A percentile compares a stretch with the other conserved stretches of the same genome.
These are phyloP conservation scores for Taenaris catops DNA, from an alignment of 2,888 invertebrate genomes.

Conservation along the genomic window DNA sequence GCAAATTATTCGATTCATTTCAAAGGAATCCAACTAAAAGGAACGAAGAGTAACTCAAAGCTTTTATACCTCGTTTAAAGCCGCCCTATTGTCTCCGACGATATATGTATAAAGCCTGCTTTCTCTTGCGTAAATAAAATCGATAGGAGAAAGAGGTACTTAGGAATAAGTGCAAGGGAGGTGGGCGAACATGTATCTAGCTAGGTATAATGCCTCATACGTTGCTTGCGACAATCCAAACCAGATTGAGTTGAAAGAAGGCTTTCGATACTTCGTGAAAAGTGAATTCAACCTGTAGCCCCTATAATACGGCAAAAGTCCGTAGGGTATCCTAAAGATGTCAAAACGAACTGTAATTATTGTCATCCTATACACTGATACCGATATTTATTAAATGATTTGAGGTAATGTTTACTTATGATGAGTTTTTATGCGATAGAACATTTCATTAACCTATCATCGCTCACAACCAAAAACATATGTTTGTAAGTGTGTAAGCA, in stretches of 20 bases:
- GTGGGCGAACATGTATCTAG: constrained; percentile 41
- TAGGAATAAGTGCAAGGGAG: constrained; percentile 61
- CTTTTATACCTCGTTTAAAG: constrained; percentile 75
- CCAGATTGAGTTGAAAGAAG: constrained; percentile 78
- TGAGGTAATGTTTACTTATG: too few relatives aligned
- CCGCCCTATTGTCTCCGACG: constrained; percentile 75
- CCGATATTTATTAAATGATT: too few relatives aligned
- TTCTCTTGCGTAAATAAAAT: constrained; percentile 79
- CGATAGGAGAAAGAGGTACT: constrained; percentile 65
- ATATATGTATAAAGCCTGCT: constrained; percentile 77
- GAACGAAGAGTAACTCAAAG: constrained; percentile 76
- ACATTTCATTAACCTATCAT: too few relatives aligned
- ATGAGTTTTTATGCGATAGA: too few relatives aligned
- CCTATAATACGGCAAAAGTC: constrained; percentile 62
- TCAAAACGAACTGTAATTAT: constrained; percentile 21
- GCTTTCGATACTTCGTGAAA: constrained; percentile 62
- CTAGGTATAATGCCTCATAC: constrained; percentile 77
- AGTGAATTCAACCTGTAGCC: constrained; percentile 55
- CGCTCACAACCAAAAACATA: too few relatives aligned
- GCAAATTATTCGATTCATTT: constrained; percentile 78
- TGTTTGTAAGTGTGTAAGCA: too few relatives aligned
- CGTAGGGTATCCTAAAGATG: constrained; percentile 30
- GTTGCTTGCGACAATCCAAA: constrained; percentile 76
- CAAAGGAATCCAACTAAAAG: constrained; percentile 76
- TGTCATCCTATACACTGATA: too few relatives aligned